These are phyloP conservation scores for Rhynchotus rufescens DNA, from an alignment of 2,797 vertebrate genomes.

Conservation along the genomic window DNA sequence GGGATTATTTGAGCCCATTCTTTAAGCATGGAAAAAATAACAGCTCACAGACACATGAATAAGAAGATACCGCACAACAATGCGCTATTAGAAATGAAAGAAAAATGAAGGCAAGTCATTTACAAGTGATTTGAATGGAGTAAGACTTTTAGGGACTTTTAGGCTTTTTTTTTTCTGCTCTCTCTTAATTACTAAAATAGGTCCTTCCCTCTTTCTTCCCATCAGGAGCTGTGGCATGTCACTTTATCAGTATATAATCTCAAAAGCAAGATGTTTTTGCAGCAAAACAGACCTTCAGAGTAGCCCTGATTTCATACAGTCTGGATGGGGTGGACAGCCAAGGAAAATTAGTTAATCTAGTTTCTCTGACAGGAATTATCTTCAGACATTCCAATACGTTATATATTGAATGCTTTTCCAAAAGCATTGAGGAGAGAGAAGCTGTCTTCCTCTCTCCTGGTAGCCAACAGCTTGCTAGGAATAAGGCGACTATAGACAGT, in stretches of 20 bases:
- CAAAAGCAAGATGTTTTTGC: neutral
- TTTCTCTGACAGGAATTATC: neutral
- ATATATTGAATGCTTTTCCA: neutral
- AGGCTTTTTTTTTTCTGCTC: neutral
- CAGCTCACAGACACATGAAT: conserved; percentile 15
- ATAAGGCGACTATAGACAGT: neutral
- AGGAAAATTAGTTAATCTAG: neutral
- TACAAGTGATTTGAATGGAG: conserved; percentile 32
- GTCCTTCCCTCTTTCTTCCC: neutral
- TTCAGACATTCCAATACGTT: neutral
- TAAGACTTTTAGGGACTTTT: neutral
- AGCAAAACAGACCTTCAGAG: neutral
- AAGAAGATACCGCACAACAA: neutral
- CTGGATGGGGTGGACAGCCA: neutral
- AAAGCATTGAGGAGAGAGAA: neutral
- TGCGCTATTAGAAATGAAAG: neutral
- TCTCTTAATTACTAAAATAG: conserved; percentile 5
- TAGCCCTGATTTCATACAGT: neutral
- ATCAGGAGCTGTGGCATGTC: conserved; percentile 3
- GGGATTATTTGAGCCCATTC: neutral
- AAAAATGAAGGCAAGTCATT: conserved; percentile 29
- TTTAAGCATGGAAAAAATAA: neutral
- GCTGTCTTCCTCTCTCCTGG: neutral
- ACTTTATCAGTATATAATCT: neutral
- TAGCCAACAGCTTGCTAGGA: neutral